Percentiles rank a stretch among this genome's conserved stretches.
These are phyloP conservation scores for Labeo rohita DNA, from an alignment of 2,113 vertebrate genomes.

Conservation along the genomic window DNA sequence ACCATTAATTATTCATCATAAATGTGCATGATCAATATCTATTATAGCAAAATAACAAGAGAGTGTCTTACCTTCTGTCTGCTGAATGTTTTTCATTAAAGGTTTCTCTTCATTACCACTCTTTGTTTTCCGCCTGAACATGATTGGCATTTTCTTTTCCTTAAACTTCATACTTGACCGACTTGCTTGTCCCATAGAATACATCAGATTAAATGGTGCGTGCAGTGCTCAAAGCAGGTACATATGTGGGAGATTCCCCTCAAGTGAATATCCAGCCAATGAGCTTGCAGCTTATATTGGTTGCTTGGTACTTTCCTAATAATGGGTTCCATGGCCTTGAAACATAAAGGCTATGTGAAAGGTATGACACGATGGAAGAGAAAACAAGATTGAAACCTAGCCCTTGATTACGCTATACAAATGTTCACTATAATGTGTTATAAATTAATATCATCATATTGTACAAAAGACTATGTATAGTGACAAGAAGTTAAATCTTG, in stretches of 20 bases:
- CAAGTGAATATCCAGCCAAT: background rate
- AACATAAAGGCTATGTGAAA: background rate
- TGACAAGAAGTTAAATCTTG: background rate
- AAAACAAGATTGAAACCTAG: background rate
- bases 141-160: background rate
- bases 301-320: background rate
- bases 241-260: background rate
- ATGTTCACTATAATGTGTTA: background rate
- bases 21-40: background rate
- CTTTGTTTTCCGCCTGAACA: background rate
- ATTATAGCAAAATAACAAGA: background rate
- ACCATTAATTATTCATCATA: background rate
- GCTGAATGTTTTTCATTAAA: slow-evolving; percentile 5
- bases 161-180: background rate
- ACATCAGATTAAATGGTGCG: background rate
- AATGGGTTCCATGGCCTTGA: background rate
- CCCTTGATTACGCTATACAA: too few relatives aligned
- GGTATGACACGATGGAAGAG: background rate
- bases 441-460: background rate
- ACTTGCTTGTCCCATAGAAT: background rate
- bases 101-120: background rate
- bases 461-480: background rate
- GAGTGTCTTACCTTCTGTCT: slow-evolving; percentile 34
- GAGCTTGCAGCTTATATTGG: background rate
- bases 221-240: background rate